These are phyloP conservation scores for Larimichthys crocea DNA, from an alignment of 2,113 vertebrate species.

Conservation along the genomic window DNA sequence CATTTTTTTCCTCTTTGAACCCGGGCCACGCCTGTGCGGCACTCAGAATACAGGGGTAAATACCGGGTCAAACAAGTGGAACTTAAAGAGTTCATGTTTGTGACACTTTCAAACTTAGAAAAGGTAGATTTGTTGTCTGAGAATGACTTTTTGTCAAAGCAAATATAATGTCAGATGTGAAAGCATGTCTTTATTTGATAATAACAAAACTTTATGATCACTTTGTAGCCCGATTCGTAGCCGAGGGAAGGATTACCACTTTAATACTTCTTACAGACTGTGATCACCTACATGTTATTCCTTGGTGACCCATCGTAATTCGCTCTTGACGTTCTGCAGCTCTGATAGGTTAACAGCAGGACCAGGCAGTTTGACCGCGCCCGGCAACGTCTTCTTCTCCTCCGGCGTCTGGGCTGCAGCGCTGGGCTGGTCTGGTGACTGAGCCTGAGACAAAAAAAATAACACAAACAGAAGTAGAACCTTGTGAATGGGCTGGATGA, in stretches of 20 bases:
- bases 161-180: not conserved
- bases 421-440: conserved; percentile 47
- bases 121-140: too few relatives aligned
- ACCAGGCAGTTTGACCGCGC: conserved; percentile 93
- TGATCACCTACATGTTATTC: conserved; percentile 72
- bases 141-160: not conserved
- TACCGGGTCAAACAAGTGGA: not conserved
- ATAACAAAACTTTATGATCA: not conserved
- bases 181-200: not conserved
- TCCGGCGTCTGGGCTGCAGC: conserved; percentile 74
- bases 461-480: not conserved
- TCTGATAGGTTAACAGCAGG: conserved; percentile 94
- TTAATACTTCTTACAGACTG: not conserved
- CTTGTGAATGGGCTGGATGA: too few relatives aligned
- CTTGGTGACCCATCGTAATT: conserved; percentile 88
- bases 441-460: conserved; percentile 33
- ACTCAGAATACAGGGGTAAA: not conserved
- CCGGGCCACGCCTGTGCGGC: too few relatives aligned
- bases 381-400: conserved; percentile 91
- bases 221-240: not conserved
- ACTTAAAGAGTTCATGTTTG: not conserved
- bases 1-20: conserved; percentile 35
- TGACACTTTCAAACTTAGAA: not conserved
- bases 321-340: conserved; percentile 96
- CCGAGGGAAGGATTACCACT: not conserved